Evolutionary conservation across 2,113 vertebrate genomes (phyloP).

Genomic region (Chloropsis cyanopogon): DNA sequence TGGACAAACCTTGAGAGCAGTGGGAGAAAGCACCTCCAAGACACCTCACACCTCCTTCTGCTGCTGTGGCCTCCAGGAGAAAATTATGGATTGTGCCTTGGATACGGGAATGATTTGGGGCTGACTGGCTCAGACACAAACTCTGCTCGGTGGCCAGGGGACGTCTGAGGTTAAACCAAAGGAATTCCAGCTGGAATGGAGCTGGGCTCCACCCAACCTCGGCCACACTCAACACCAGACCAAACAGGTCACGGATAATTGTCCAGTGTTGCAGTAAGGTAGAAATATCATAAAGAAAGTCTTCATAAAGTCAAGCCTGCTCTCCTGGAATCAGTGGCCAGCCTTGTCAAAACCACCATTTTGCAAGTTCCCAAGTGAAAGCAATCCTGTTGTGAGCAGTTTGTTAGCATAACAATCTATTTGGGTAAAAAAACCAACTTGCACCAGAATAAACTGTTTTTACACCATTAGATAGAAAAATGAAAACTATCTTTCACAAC

Average conservation of each 20-base stretch:
- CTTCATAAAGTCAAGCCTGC: background rate
- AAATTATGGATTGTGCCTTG: background rate
- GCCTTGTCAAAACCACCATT: background rate
- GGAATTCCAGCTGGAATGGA: background rate
- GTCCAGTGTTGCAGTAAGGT: background rate
- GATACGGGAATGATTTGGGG: background rate
- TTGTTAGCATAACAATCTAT: background rate
- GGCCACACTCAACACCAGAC: fast-evolving
- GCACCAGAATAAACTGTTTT: background rate
- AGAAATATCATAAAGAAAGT: background rate
- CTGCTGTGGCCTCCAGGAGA: background rate
- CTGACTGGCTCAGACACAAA: background rate
- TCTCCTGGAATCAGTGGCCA: background rate
- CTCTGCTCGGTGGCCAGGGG: background rate
- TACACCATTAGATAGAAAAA: background rate
- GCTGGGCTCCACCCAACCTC: background rate
- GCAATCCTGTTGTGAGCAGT: background rate
- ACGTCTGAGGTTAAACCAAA: background rate
- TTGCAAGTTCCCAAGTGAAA: background rate
- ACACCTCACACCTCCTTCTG: background rate
- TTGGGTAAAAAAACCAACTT: background rate
- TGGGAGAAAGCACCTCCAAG: background rate
- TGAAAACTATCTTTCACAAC: background rate
- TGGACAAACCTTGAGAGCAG: background rate
- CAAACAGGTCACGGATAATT: background rate